Percentiles rank a stretch among this genome's conserved stretches.
Conservation (phyloP, 2,113 vertebrate species). For the Chlamydotis undulata region DNA sequence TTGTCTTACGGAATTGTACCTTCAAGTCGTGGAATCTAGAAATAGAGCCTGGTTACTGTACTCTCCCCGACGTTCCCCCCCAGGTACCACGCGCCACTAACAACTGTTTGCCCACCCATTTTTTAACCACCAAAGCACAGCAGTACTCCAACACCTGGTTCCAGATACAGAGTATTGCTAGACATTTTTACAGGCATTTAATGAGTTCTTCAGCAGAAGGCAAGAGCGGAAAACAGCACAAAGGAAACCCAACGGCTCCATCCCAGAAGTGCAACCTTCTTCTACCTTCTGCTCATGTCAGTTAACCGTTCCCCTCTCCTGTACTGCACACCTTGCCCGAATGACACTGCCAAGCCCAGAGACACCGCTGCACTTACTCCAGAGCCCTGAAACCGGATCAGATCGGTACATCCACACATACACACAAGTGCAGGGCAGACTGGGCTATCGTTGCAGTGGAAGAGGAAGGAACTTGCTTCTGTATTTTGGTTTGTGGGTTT, state of each 20-base stretch:
- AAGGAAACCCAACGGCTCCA: background rate
- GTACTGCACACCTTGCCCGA: background rate
- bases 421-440: background rate
- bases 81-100: fast-evolving
- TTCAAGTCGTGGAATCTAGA: background rate
- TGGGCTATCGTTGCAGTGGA: background rate
- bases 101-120: background rate
- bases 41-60: background rate
- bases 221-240: background rate
- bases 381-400: background rate
- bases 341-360: background rate
- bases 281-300: background rate
- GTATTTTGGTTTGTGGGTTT: background rate
- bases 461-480: background rate
- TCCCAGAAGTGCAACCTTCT: background rate
- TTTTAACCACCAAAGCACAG: background rate
- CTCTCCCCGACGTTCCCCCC: too few relatives aligned
- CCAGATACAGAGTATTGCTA: background rate
- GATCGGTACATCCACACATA: background rate
- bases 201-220: background rate
- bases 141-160: background rate
- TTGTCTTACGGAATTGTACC: background rate
- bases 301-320: background rate
- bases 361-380: background rate
- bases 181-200: background rate